Evolutionary conservation across 2,113 vertebrate species (phyloP), one percentile per base, ranked within the genome.

Genomic region (Phylloscopus whistleri): DNA sequence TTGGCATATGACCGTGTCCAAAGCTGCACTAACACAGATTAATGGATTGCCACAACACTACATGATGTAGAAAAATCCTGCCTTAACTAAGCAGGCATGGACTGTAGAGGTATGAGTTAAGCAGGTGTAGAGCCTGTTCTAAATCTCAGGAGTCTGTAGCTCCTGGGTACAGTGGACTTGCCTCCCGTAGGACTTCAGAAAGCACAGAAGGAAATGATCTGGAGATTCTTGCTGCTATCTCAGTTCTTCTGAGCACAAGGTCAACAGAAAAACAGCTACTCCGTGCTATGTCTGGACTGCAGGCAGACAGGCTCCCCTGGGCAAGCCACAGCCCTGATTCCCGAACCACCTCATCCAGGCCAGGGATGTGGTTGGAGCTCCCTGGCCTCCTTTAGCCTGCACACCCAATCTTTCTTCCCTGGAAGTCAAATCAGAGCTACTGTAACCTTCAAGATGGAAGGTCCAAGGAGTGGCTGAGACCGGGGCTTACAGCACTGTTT

Each of bases 121-220:
- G 52, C 19, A 53, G 28, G 8, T 27, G 4, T 59, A 58, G 55
- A 88, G 21, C 37, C 35, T 82, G 31, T 53, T 87, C 33, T 70
- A 51, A 67, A 39, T 55, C 56, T 86, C 37, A 43, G 33, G 21
- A 30, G 4, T 31, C 52, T 63, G 27, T 33, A 52, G 27, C 35
- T 83, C 37, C 52, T 74, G 51, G 48, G 39, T 30, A 60, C 35
- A 68, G 27, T 1, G 2, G 39, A 48, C 7, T 80, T 0, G 0
- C 12, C 22, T 80, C 10, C 46, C 70, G 43, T 20, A 84, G 41
- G 12, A 10, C 39, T 92, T 72, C 16, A 72, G 37, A 81, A 92
- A 66, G n/a, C 44, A 48, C 35, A 70, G 64, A 82, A 89, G 37
- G 33, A 95, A 91, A 86, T 26, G 33, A 19, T 18, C 6, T 66